phyloP scores from a whole-genome alignment of 2,113 vertebrate species.

The Paramormyrops kingsleyae region DNA sequence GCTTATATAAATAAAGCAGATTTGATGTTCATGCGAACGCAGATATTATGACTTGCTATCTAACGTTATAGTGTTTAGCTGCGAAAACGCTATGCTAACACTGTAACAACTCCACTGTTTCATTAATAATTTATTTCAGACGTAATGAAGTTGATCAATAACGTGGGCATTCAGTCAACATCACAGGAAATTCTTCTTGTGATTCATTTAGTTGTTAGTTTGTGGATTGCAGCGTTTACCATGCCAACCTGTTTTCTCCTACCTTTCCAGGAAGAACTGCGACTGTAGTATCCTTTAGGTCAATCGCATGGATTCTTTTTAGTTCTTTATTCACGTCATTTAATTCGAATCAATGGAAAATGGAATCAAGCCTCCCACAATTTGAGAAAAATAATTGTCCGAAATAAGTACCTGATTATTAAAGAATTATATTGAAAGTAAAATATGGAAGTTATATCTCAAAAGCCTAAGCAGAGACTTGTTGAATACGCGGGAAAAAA shows the following conservation, averaged over 20 bases:
- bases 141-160: not conserved
- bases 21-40: not conserved
- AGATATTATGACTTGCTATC: not conserved
- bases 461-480: not conserved
- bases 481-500: not conserved
- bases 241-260: not conserved
- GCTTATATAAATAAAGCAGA: not conserved
- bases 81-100: not conserved
- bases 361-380: not conserved
- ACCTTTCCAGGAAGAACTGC: conserved; percentile 28
- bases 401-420: not conserved
- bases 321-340: not conserved
- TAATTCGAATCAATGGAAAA: not conserved
- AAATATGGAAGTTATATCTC: not conserved
- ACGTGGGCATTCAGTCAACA: not conserved
- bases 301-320: not conserved
- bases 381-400: not conserved
- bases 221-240: not conserved
- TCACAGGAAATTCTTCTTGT: not conserved
- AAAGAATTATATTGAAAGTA: not conserved
- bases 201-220: not conserved
- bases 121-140: not conserved
- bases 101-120: not conserved
- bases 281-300: conserved; percentile 37
- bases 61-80: not conserved